A percentile compares a stretch with the other conserved stretches of the same genome.
Conservation (phyloP, 2,113 vertebrate species). For the Perca schrenkii region DNA sequence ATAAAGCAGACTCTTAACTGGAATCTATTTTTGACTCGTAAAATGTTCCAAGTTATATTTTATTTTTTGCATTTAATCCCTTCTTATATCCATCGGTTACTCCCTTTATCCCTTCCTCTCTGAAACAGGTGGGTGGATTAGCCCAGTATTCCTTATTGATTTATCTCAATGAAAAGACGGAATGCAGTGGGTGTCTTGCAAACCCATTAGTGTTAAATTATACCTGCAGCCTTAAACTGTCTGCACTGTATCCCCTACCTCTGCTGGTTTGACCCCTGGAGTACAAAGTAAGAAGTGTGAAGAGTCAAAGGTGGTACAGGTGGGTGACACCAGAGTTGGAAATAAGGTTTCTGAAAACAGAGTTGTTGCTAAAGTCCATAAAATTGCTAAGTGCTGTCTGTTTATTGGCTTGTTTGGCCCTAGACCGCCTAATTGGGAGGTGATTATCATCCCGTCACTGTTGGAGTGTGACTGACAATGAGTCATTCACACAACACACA, state of each 20-base stretch:
- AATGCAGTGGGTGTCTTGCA: conserved; percentile 30
- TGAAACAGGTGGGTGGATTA: conserved; percentile 55
- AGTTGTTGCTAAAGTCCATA: not conserved
- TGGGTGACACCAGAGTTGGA: conserved; percentile 9
- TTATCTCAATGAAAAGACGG: conserved; percentile 21
- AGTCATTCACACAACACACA: conserved; percentile 51
- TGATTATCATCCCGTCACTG: conserved; percentile 76
- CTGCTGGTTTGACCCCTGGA: conserved; percentile 27
- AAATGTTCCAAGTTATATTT: conserved; percentile 40
- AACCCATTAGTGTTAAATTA: conserved; percentile 15
- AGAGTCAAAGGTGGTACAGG: not conserved
- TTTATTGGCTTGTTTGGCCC: conserved; percentile 43
- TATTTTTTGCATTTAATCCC: conserved; percentile 42
- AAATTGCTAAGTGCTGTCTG: not conserved
- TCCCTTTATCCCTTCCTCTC: conserved; percentile 24
- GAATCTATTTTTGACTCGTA: conserved; percentile 58
- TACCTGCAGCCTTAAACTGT: conserved; percentile 1
- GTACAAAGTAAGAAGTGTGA: conserved; percentile 25
- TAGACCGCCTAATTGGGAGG: conserved; percentile 63
- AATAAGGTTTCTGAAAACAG: not conserved
- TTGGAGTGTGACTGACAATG: conserved; percentile 70
- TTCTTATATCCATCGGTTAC: conserved; percentile 29
- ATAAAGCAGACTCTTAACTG: conserved; percentile 17
- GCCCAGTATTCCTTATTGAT: conserved; percentile 31
- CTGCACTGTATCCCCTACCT: conserved; percentile 13